Conservation (phyloP, 2,113 vertebrate species). For the Sakesphorus luctuosus region DNA sequence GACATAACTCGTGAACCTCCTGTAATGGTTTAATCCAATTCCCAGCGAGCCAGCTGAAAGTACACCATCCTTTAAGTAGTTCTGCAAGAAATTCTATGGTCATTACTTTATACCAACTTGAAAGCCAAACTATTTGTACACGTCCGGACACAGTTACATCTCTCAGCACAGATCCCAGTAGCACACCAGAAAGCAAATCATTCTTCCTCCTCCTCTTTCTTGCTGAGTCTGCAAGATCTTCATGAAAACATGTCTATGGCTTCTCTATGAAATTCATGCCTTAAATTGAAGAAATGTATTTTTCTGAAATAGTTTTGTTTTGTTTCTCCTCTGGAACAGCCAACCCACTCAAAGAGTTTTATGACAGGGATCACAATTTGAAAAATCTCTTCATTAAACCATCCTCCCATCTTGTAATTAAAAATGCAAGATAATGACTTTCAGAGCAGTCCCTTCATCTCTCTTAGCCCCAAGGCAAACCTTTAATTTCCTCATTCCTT, state of each 20-base stretch:
- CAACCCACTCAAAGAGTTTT: background rate
- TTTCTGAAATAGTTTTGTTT: background rate
- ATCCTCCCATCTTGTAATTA: conserved; percentile 32
- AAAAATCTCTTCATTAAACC: conserved; percentile 22
- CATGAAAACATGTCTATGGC: accelerated
- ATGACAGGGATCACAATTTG: background rate
- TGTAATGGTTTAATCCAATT: background rate
- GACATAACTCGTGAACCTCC: background rate
- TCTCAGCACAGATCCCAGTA: background rate
- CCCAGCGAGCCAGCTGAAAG: background rate
- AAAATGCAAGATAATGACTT: conserved; percentile 38
- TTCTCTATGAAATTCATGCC: background rate
- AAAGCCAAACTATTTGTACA: background rate
- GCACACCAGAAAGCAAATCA: background rate
- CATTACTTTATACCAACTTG: background rate
- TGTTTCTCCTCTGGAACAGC: background rate
- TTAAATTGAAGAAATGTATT: background rate
- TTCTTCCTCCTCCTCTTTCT: background rate
- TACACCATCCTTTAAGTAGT: background rate
- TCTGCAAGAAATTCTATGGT: background rate
- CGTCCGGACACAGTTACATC: background rate
- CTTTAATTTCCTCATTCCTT: conserved; percentile 41
- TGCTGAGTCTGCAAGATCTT: background rate
- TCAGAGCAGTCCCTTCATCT: conserved; percentile 27
- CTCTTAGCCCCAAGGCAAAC: conserved; percentile 35